A percentile compares a stretch with the other conserved stretches of the same genome.
These are phyloP conservation scores for Himalopsyche tibetana DNA, from an alignment of 2,888 invertebrate genomes.

Conservation along the genomic window DNA sequence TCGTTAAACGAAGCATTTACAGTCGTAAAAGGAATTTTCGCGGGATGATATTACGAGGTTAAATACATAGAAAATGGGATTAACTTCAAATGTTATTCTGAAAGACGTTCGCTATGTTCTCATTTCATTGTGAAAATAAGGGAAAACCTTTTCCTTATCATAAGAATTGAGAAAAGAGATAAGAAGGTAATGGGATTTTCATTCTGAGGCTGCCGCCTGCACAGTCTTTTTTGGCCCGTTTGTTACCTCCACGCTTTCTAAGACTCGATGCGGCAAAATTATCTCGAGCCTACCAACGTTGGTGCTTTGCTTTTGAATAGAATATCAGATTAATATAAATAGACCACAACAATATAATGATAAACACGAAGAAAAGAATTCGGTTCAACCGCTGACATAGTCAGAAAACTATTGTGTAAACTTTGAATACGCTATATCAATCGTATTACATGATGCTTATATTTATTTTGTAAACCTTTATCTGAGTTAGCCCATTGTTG, in stretches of 20 bases:
- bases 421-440: too few relatives aligned
- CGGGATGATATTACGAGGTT: slow-evolving; percentile 55
- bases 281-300: slow-evolving; percentile 50
- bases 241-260: slow-evolving; percentile 44
- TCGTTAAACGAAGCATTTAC: slow-evolving; percentile 35
- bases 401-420: too few relatives aligned
- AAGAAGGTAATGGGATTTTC: slow-evolving; percentile 64
- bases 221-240: slow-evolving; percentile 55
- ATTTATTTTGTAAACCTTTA: too few relatives aligned
- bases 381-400: background rate
- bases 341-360: background rate
- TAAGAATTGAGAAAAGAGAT: slow-evolving; percentile 65
- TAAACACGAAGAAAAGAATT: background rate
- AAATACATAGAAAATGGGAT: slow-evolving; percentile 60
- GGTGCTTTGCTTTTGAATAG: slow-evolving; percentile 54
- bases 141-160: slow-evolving; percentile 63
- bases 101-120: slow-evolving; percentile 57
- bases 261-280: slow-evolving; percentile 57
- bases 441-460: too few relatives aligned
- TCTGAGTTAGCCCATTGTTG: too few relatives aligned
- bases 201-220: slow-evolving; percentile 57
- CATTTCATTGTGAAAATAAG: slow-evolving; percentile 60
- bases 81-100: slow-evolving; percentile 64
- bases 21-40: slow-evolving; percentile 40
- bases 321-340: slow-evolving; percentile 40